These are phyloP conservation scores for Psilopogon haemacephalus DNA, from an alignment of 2,113 vertebrate genomes.

Conservation along the genomic window DNA sequence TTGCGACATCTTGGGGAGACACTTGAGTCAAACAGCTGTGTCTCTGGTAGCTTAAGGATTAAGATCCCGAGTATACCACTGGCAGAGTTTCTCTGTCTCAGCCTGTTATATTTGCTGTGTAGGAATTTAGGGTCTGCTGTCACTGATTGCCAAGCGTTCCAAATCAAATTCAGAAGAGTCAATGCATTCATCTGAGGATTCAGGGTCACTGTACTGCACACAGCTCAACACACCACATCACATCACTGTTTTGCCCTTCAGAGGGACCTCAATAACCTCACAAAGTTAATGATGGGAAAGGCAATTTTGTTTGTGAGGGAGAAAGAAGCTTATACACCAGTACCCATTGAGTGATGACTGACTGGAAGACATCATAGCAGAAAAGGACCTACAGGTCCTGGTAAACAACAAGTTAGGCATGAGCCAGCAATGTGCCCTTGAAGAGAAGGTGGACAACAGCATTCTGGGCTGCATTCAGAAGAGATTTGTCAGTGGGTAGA, in stretches of 20 bases:
- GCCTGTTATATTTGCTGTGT: background rate
- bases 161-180: background rate
- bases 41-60: background rate
- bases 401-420: no score
- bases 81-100: background rate
- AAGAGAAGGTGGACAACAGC: background rate
- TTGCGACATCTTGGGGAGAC: background rate
- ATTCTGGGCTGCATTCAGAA: background rate
- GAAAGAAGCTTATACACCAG: background rate
- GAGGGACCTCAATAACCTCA: background rate
- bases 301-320: background rate
- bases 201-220: background rate
- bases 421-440: background rate
- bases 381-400: background rate
- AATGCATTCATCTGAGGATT: background rate
- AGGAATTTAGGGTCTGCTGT: background rate
- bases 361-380: background rate
- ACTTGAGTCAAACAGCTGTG: background rate
- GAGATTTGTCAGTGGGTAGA: fast-evolving
- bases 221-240: background rate
- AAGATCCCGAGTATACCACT: background rate
- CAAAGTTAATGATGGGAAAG: background rate
- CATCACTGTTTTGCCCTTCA: background rate
- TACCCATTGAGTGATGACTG: background rate
- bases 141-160: background rate